Percentiles rank a stretch among this genome's conserved stretches.
phyloP scores from a whole-genome alignment of 1,140 invertebrate genomes.

The Pseudoatta argentina region DNA sequence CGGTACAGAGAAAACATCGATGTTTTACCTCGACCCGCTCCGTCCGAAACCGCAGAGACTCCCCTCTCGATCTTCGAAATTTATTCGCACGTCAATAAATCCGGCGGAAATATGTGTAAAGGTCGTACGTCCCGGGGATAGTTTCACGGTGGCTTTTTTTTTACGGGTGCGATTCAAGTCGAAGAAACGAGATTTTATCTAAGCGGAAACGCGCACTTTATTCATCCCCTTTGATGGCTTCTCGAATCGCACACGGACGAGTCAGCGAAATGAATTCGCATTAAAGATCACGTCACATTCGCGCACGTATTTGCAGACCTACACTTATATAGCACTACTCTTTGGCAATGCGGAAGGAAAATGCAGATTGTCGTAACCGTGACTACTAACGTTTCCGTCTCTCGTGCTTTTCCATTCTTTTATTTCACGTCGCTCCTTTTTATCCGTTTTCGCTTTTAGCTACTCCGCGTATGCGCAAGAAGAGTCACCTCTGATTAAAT shows the following conservation, averaged over 20 bases:
- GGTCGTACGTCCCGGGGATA: not conserved
- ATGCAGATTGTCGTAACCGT: constrained; percentile 10
- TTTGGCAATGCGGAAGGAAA: not conserved
- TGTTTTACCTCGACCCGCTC: not conserved
- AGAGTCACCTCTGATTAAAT: constrained; percentile 31
- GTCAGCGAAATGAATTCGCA: constrained; percentile 61
- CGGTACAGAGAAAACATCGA: not conserved
- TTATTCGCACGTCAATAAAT: constrained; percentile 52
- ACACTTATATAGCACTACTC: not conserved
- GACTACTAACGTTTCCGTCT: constrained; percentile 25
- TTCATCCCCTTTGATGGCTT: constrained; percentile 32
- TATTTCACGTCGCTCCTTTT: constrained; percentile 18
- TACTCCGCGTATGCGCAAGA: constrained; percentile 10
- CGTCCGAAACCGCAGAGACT: not conserved
- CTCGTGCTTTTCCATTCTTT: not conserved
- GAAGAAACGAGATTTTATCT: constrained; percentile 18
- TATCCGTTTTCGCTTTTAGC: constrained; percentile 15
- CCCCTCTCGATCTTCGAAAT: not conserved
- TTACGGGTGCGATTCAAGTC: not conserved
- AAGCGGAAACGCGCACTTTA: constrained; percentile 67
- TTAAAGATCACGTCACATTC: constrained; percentile 50
- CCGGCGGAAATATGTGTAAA: constrained; percentile 20
- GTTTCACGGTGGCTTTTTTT: constrained; percentile 21
- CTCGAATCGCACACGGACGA: constrained; percentile 16
- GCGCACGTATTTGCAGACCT: not conserved